Evolutionary conservation across 2,888 invertebrate genomes (phyloP), one percentile per base, ranked within the genome.

Genomic region (Parelbella ahira): DNA sequence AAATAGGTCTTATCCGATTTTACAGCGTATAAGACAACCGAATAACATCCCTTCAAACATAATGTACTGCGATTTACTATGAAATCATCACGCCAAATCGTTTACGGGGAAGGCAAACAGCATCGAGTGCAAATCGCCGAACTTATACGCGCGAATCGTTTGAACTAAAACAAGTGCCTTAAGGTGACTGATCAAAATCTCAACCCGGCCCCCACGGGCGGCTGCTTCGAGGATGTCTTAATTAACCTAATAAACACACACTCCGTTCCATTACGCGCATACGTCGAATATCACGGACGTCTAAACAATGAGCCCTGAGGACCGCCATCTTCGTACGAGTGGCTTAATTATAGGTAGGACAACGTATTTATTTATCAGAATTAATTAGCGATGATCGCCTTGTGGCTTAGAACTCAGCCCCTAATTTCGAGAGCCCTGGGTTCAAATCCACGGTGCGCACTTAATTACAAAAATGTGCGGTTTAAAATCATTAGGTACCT

Each of bases 241-340:
- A 86, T 87, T 87, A 87, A 86, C 78, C 81, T 83, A 86, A 86
- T 87, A 87, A 82, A 86, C 80, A 86, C 78, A 76, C 82, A 79
- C 80, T 82, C 76, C 73, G 76, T 80, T 84, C 83, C 77, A 84
- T 86, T 83, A 83, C 65, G 63, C 60, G 77, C 76, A 83, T 86
- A 80, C 82, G 84, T 84, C 83, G 81, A 75, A 83, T 81, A 68
- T 79, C 80, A 80, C 80, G 78, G 78, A 57, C 71, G 63, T 71
- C 28, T 41, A 11, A 20, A 37, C 42, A 28, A 41, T 41, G 27
- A 36, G 18, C 20, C 32, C 12, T 7, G 19, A 41, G 32, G 32
- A 27, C 39, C 32, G 25, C 5, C 29, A 15, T 39, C 24, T 39
- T 38, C 12, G 30, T 30, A 29, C 30, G 23, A 39, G 30, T 11